Conservation (phyloP, 1,140 invertebrate genomes). For the Zaprionus taronus region DNA sequence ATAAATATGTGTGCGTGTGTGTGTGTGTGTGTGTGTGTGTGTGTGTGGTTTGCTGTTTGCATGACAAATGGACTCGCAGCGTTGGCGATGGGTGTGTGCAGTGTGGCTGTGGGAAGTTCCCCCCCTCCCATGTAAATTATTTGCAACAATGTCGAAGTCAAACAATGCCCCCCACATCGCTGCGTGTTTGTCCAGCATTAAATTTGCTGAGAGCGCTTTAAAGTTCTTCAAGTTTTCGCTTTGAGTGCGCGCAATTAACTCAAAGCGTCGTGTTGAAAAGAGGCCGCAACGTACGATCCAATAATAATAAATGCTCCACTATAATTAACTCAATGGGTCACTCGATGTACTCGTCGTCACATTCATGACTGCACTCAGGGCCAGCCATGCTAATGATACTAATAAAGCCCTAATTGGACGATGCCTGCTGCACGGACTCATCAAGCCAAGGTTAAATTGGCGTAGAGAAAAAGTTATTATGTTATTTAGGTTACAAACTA, state of each 20-base stretch:
- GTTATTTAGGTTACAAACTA: too few species aligned
- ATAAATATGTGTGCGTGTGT: not conserved
- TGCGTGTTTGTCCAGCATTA: slow-evolving; percentile 60
- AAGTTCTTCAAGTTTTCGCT: slow-evolving; percentile 27
- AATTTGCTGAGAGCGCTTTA: slow-evolving; percentile 59
- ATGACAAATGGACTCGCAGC: slow-evolving; percentile 48
- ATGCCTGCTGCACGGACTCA: not conserved
- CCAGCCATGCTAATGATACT: slow-evolving; percentile 8
- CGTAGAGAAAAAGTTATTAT: not conserved
- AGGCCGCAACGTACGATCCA: slow-evolving; percentile 12
- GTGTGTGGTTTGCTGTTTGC: slow-evolving; percentile 26
- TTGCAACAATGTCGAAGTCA: slow-evolving; percentile 38
- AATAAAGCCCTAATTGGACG: not conserved
- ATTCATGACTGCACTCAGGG: slow-evolving; percentile 20
- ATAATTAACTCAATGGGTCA: slow-evolving; percentile 37
- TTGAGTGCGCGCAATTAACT: slow-evolving; percentile 40
- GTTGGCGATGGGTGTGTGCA: not conserved
- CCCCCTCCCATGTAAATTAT: slow-evolving; percentile 44
- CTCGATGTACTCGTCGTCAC: not conserved
- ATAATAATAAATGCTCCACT: slow-evolving; percentile 29
- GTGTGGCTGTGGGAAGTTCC: not conserved
- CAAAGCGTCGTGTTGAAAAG: slow-evolving; percentile 4
- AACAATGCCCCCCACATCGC: slow-evolving; percentile 20
- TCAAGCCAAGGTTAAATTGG: not conserved
- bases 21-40: slow-evolving; percentile 4